Evolutionary conservation across 2,888 invertebrate genomes (phyloP), one percentile per base, ranked within the genome.

Genomic region (Caenorhabditis sp.): DNA sequence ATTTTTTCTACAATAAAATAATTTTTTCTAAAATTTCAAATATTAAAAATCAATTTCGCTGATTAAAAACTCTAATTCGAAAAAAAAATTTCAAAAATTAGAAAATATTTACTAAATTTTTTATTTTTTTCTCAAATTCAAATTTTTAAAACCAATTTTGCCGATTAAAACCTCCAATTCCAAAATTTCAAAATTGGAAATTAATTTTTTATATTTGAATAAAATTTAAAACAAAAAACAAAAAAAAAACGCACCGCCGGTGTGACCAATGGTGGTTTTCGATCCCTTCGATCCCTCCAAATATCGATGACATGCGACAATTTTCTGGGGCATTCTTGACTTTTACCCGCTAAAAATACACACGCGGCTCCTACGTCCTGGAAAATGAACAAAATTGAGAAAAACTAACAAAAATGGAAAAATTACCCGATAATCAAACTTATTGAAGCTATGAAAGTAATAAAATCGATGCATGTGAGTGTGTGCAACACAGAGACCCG

Each of bases 381-480:
- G 20, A 77, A 56, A n/a, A 24, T 24, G n/a, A 13, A 50, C 28
- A 11, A 4, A 40, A 15, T 3, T 15, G 40, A 40, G n/a, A 18
- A 53, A 50, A n/a, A n/a, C n/a, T n/a, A n/a, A n/a, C n/a, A n/a
- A n/a, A 53, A 28, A 28, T 24, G 35, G 20, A 55, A 61, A 55
- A 50, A 64, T 47, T 37, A 88, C 88, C 61, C 80, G 62, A 69
- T 83, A 87, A 93, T 97, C 96, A 93, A 98, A 98, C 92, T 96
- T 95, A 65, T 96, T 95, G 93, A 99, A 96, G 18, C 98, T 97
- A 92, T 98, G 98, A 94, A 96, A 97, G 93, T 98, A 97, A 93
- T 97, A 99, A 94, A 98, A 99, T 72, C 98, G 94, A 93, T 99
- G 98, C 97, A 98, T 97, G 92, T 98, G 98, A 72, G 98, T 98